Evolutionary conservation across 2,113 vertebrate genomes (phyloP), one percentile per base, ranked within the genome.

Genomic region (Lepus americanus): DNA sequence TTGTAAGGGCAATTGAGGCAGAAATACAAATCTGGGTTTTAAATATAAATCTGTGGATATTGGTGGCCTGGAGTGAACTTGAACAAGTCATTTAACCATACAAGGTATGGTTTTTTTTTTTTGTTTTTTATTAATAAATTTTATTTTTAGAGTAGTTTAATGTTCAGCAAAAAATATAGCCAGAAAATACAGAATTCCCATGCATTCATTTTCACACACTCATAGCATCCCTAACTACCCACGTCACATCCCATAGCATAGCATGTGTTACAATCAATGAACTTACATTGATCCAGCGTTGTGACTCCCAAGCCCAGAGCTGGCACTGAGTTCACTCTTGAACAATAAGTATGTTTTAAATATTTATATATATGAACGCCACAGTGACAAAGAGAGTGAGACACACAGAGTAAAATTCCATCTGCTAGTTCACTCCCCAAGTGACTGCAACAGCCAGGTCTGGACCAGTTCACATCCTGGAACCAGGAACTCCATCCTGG

Each of bases 181-280:
- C 36, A 12, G 6, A 80, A 53, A 53, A 0, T 33, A 55, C 49
- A 76, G 36, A 82, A 4, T 80, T 53, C 5, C 6, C 22, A 1
- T 16, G 4, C 23, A 19, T 0, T 4, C 3, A 0, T 33, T 25
- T 25, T 9, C 1, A 67, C 8, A 23, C 0, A 22, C 51, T 10
- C 23, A 9, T 2, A 31, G 2, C 1, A 3, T 82, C 4, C 22
- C 9, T 36, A 16, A 19, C 44, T 67, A 64, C 8, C 2, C 3
- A 53, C 17, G 8, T 10, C 10, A 5, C 17, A 74, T 5, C 17
- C 4, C 6, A 7, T 0, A 29, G 1, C 14, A 7, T 10, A 44
- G 9, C 5, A 22, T 59, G 86, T 77, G 23, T 79, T 83, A 51
- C 23, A 74, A 33, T 13, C 22, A 4, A 9, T 23, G 13, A 64